Evolutionary conservation across 2,888 invertebrate genomes (phyloP), one percentile per base, ranked within the genome.

Genomic region (Macrophya annulata): DNA sequence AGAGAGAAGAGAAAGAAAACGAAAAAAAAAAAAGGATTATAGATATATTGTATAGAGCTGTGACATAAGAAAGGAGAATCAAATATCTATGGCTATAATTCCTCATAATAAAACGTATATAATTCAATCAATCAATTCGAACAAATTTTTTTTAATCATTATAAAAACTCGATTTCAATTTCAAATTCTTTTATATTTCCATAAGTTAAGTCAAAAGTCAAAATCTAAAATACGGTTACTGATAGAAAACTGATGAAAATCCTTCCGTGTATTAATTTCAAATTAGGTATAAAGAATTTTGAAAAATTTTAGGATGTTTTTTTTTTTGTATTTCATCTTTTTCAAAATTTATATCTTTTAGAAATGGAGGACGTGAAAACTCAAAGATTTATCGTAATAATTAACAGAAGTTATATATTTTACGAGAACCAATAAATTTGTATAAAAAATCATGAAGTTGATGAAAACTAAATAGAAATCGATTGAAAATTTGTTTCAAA

Each of bases 401-500:
- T n/a, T n/a, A n/a, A n/a, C n/a, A n/a, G n/a, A n/a, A n/a, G n/a
- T n/a, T n/a, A n/a, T n/a, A n/a, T n/a, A n/a, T n/a, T n/a, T n/a
- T n/a, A n/a, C n/a, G n/a, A n/a, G n/a, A n/a, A n/a, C n/a, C n/a
- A n/a, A n/a, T n/a, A n/a, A n/a, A n/a, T n/a, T n/a, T n/a, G n/a
- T n/a, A n/a, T n/a, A n/a, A n/a, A n/a, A n/a, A n/a, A n/a, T n/a
- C n/a, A n/a, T n/a, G n/a, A n/a, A n/a, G n/a, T n/a, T 25, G 25
- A 51, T 51, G 51, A 51, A 51, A 51, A 51, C 17, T 51, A 17
- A 51, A 51, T 17, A 51, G 17, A 72, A 72, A 43, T 4, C 71
- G 71, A 72, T 72, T 43, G 71, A 72, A 72, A 72, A 43, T 4
- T 17, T 72, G n/a, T 72, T 72, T 10, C n/a, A 72, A 72, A 72